Evolutionary conservation across 2,113 vertebrate genomes (phyloP).

Genomic region (Tyrannus savana): DNA sequence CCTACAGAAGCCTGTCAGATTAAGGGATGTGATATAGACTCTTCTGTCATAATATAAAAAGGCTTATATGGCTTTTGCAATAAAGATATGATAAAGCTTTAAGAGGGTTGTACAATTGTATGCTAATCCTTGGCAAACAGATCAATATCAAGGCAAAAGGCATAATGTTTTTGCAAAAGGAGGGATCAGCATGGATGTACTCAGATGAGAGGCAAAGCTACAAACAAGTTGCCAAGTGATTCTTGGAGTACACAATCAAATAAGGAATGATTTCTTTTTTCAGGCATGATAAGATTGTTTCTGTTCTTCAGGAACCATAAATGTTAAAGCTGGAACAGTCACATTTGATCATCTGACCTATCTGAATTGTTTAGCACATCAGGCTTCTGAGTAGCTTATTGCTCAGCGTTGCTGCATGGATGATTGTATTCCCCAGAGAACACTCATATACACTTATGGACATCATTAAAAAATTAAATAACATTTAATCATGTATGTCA

Average conservation of each 20-base stretch:
- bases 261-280: neutral
- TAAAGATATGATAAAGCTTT: slow-evolving; percentile 36
- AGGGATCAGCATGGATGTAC: neutral
- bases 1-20: slow-evolving; percentile 38
- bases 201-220: neutral
- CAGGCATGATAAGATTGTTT: neutral
- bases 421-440: slow-evolving; percentile 7
- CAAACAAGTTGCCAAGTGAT: slow-evolving; percentile 8
- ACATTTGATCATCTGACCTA: neutral
- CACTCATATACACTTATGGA: neutral
- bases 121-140: slow-evolving; percentile 36
- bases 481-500: slow-evolving; percentile 17
- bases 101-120: slow-evolving; percentile 14
- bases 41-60: slow-evolving; percentile 34
- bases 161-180: slow-evolving; percentile 15
- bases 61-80: slow-evolving; percentile 23
- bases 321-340: neutral
- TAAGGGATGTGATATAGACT: neutral
- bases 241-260: slow-evolving; percentile 6
- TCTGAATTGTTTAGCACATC: neutral
- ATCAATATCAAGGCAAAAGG: slow-evolving; percentile 37
- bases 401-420: neutral
- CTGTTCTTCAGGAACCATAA: neutral
- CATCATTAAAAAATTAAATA: slow-evolving; percentile 35
- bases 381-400: neutral